Base-by-base conservation (phyloP, 2,888 invertebrate genomes). In the Phymatocera aterrima region DNA sequence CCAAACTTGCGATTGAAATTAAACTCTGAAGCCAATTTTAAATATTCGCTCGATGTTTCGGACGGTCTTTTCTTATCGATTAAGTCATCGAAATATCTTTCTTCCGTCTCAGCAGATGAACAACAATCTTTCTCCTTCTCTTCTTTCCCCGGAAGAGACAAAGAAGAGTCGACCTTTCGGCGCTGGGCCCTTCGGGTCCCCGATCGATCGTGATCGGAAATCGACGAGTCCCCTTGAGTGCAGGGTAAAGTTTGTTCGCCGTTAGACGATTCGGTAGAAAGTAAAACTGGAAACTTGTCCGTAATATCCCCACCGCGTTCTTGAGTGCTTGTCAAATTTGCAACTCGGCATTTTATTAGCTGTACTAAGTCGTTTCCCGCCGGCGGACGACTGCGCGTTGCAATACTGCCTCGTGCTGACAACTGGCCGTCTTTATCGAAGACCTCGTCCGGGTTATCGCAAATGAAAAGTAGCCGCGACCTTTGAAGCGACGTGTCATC, bases 301-400 rank as follows among this genome's bases (percentile, higher is more conserved):
- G 75, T n/a, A 28, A 15, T 28, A 24, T 75, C 75, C 54, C 75
- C 57, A 40, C 75, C 75, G 18, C 54, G 12, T 18, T 72, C 48
- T n/a, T 28, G 75, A 48, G n/a, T 57, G 28, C n/a, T 75, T 48
- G 72, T 51, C 48, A 51, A 72, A 79, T 83, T 83, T 81, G 85
- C 86, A 83, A 87, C 80, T 84, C 82, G 80, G 86, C 87, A 87
- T 87, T 85, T 87, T 84, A 82, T 82, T 80, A 64, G 43, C 48
- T 70, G 31, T 70, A 24, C 46, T 78, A 77, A 75, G 34, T 51
- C 51, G 72, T 51, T 51, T 51, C 21, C 72, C 54, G 54, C 48
- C 31, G 54, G 31, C 61, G 40, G 72, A 77, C 77, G 77, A 74
- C 79, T 60, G 81, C 77, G 40, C 43, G 77, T 21, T 40, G 18